Evolutionary conservation across 1,140 invertebrate species (phyloP).

Genomic region (Adoxophyes honmai): DNA sequence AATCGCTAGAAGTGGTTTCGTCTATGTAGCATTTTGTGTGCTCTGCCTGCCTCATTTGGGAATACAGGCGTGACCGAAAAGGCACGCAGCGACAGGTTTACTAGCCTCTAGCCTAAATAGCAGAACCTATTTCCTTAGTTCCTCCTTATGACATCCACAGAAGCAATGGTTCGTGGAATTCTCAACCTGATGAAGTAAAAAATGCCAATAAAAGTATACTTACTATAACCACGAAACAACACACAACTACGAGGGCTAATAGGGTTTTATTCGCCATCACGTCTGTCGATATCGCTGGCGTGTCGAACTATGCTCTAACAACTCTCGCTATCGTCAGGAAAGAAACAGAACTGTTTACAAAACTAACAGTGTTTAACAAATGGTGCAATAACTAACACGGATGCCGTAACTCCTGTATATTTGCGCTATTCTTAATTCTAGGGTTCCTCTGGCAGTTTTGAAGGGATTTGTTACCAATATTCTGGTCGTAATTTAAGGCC

Average conservation of each 20-base stretch:
- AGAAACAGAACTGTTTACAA: conserved; percentile 8
- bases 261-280: background rate
- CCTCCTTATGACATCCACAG: no score
- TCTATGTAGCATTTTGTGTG: no score
- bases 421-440: background rate
- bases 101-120: background rate
- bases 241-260: background rate
- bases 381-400: background rate
- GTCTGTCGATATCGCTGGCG: background rate
- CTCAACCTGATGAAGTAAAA: background rate
- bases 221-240: background rate
- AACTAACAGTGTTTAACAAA: conserved; percentile 9
- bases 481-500: no score
- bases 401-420: background rate
- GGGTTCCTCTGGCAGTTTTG: background rate
- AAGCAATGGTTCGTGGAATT: background rate
- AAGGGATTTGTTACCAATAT: no score
- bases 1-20: background rate
- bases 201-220: background rate
- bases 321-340: background rate
- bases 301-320: background rate
- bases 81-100: background rate
- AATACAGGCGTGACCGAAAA: no score
- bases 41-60: no score
- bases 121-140: background rate